Evolutionary conservation across 2,113 vertebrate species (phyloP), one percentile per base, ranked within the genome.

Genomic region (Pheucticus melanocephalus): DNA sequence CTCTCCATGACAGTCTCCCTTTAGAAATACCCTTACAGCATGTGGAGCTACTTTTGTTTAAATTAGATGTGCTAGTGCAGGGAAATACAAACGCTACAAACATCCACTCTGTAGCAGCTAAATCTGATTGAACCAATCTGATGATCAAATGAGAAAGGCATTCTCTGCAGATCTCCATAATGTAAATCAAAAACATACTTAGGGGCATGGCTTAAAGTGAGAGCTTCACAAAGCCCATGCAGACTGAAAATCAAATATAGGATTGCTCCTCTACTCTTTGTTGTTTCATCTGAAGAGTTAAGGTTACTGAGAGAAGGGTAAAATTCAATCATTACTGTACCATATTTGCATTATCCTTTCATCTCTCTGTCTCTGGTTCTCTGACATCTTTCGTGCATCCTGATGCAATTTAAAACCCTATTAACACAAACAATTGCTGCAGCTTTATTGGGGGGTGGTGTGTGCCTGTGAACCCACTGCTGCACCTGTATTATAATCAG

Each of bases 401-500:
- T 63, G 35, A 66, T 4, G 1, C 42, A 82, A 85, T 90, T 77
- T 54, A 51, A 90, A 91, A 77, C 30, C 35, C 63, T 72, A 51
- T 85, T 89, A 92, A 59, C 17, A 60, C 17, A 72, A 93, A 86
- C 50, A 95, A 65, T 81, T 54, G 27, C 82, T 66, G 50, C 79
- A 79, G 66, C 70, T 85, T 89, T 91, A 61, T 66, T 39, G 9
- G 10, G n/a, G 45, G 63, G 17, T 31, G 73, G 53, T 12, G 9
- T 31, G 48, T 45, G 61, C 48, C 61, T 91, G 11, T 22, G 60
- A 82, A 64, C 7, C n/a, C 0, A 0, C 47, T 84, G 63, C 37
- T 95, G 85, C 81, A 91, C 84, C 91, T 92, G 73, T 85, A 76
- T 89, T 85, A 54, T 73, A 85, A 92, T 92, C 66, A 91, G 70